A percentile compares a stretch with the other conserved stretches of the same genome.
Evolutionary conservation across 2,888 invertebrate genomes (phyloP).

Genomic region (Drosophila mulleri): DNA sequence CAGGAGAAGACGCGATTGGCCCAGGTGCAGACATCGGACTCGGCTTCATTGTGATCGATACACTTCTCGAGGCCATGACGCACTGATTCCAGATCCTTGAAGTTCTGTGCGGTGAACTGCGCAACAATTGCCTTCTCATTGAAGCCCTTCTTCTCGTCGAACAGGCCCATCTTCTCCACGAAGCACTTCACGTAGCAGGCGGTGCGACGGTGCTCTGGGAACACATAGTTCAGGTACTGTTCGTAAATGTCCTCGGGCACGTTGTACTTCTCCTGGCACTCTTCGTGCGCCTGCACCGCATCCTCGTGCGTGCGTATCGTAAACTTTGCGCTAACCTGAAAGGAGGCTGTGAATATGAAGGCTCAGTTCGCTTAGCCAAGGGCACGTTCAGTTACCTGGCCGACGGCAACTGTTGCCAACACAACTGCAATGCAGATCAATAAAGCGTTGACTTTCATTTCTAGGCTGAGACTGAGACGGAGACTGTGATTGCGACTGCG

Average conservation of each 20-base stretch:
- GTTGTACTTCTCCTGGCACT: constrained; percentile 72
- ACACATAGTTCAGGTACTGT: constrained; percentile 80
- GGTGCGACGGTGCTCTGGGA: constrained; percentile 81
- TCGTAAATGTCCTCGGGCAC: constrained; percentile 82
- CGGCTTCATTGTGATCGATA: constrained; percentile 82
- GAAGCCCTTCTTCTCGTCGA: constrained; percentile 77
- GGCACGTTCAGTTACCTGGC: constrained; percentile 63
- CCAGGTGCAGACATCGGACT: constrained; percentile 81
- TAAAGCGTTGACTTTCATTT: constrained; percentile 74
- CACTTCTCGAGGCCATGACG: constrained; percentile 82
- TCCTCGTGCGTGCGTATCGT: constrained; percentile 77
- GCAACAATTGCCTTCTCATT: constrained; percentile 73
- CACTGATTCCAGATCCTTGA: constrained; percentile 64
- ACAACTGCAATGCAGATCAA: constrained; percentile 55
- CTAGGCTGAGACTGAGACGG: constrained; percentile 4
- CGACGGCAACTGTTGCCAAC: constrained; percentile 50
- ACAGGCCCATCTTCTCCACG: constrained; percentile 83
- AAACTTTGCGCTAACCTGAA: constrained; percentile 71
- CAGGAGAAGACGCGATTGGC: constrained; percentile 83
- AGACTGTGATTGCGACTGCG: constrained; percentile 10
- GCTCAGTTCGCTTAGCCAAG: constrained; percentile 1
- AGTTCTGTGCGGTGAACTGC: constrained; percentile 77
- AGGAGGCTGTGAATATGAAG: not conserved
- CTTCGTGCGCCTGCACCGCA: constrained; percentile 77
- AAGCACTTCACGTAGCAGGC: constrained; percentile 83